A percentile compares a stretch with the other conserved stretches of the same genome.
Conservation (phyloP, 2,797 vertebrate species). For the Rhinichthys osculus region DNA sequence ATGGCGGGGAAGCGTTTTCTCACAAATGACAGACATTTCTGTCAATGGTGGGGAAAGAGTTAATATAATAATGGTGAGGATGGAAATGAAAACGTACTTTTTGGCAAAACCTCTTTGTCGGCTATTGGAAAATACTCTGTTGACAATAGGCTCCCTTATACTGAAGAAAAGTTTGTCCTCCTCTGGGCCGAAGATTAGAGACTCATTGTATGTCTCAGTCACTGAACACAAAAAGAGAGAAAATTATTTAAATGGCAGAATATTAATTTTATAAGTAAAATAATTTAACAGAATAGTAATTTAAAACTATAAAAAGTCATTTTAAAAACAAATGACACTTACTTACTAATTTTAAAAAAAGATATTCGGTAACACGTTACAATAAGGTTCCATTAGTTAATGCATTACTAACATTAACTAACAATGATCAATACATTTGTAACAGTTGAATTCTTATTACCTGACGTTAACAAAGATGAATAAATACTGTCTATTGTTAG, state of each 20-base stretch:
- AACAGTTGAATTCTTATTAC: too few species aligned
- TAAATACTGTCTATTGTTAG: too few species aligned
- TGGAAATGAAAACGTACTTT: constrained; percentile 80
- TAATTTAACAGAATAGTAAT: not conserved
- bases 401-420: not conserved
- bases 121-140: constrained; percentile 93
- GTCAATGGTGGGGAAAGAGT: too few species aligned
- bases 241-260: not conserved
- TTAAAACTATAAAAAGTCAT: not conserved
- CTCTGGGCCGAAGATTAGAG: constrained; percentile 90
- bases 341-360: too few species aligned
- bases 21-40: too few species aligned
- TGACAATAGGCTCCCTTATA: constrained; percentile 94
- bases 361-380: too few species aligned
- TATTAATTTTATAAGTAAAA: not conserved
- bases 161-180: constrained; percentile 93
- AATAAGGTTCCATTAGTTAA: too few species aligned
- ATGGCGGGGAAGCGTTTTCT: too few species aligned
- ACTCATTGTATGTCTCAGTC: constrained; percentile 91
- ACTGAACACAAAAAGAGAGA: constrained; percentile 72
- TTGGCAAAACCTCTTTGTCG: constrained; percentile 91
- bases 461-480: too few species aligned
- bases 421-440: not conserved
- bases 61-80: not conserved
- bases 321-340: not conserved